These are phyloP conservation scores for Malthinus flaveolus DNA, from an alignment of 2,888 invertebrate species.

Conservation along the genomic window DNA sequence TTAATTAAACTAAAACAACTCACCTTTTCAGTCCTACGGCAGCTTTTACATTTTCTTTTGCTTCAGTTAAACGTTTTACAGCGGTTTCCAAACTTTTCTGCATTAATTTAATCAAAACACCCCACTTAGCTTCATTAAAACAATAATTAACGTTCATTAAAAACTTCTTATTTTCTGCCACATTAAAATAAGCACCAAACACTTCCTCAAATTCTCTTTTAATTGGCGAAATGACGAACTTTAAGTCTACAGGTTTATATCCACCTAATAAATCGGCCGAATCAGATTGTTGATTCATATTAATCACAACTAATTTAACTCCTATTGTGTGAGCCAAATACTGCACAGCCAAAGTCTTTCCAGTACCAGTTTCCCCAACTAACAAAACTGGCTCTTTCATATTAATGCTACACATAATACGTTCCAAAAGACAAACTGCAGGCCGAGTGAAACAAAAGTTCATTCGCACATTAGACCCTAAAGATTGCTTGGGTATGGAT, in stretches of 20 bases:
- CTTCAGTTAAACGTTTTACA: slow-evolving; percentile 55
- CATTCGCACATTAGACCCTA: slow-evolving; percentile 35
- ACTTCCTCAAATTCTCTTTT: slow-evolving; percentile 80
- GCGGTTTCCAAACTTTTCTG: slow-evolving; percentile 72
- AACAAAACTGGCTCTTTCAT: slow-evolving; percentile 88
- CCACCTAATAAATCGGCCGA: slow-evolving; percentile 96
- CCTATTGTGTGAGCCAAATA: slow-evolving; percentile 84
- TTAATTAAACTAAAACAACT: not conserved
- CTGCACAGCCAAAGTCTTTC: slow-evolving; percentile 95
- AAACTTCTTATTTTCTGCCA: slow-evolving; percentile 80
- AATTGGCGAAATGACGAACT: slow-evolving; percentile 79
- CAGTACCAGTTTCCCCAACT: slow-evolving; percentile 98
- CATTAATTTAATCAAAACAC: slow-evolving; percentile 74
- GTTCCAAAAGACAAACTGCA: slow-evolving; percentile 81
- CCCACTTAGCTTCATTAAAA: slow-evolving; percentile 74
- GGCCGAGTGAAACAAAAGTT: slow-evolving; percentile 84
- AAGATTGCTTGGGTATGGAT: slow-evolving; percentile 45
- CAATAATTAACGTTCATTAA: slow-evolving; percentile 77
- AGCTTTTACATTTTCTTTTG: not conserved
- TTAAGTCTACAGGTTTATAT: slow-evolving; percentile 93
- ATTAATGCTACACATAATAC: slow-evolving; percentile 80
- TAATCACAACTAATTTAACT: slow-evolving; percentile 88
- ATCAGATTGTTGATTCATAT: slow-evolving; percentile 99
- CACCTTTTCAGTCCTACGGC: slow-evolving; percentile 10
- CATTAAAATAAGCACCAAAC: slow-evolving; percentile 77